A percentile compares a stretch with the other conserved stretches of the same genome.
phyloP scores from a whole-genome alignment of 2,113 vertebrate genomes.

The Acrocephalus kingi region DNA sequence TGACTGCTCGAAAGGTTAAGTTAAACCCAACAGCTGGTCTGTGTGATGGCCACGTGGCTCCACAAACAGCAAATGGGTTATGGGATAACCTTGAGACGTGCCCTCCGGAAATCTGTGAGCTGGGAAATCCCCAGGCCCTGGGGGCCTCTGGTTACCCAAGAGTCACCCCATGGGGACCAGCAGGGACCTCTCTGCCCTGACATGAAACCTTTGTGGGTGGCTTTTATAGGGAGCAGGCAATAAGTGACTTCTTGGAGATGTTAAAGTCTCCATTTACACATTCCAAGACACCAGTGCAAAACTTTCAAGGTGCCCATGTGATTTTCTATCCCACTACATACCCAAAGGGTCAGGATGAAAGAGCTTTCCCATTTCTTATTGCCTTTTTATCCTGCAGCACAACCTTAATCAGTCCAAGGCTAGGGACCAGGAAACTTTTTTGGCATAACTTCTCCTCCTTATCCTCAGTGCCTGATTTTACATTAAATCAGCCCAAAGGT shows the following conservation, averaged over 20 bases:
- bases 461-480: neutral
- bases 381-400: conserved; percentile 1
- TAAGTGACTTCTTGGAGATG: neutral
- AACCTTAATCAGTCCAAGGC: neutral
- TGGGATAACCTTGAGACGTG: neutral
- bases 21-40: neutral
- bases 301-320: neutral
- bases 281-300: neutral
- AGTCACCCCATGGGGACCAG: neutral
- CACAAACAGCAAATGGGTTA: neutral
- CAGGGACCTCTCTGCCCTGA: neutral
- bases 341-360: neutral
- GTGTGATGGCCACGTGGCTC: neutral
- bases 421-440: conserved; percentile 11
- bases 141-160: neutral
- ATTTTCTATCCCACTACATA: conserved; percentile 4
- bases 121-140: neutral
- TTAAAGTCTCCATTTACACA: neutral
- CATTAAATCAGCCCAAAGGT: conserved; percentile 38
- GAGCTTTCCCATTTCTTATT: neutral
- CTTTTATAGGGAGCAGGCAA: neutral
- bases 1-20: conserved; percentile 10
- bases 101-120: neutral
- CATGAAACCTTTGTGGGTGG: neutral
- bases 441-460: neutral